Base-by-base conservation (phyloP, 1,140 invertebrate species). In the Propsilocerus akamusi region DNA sequence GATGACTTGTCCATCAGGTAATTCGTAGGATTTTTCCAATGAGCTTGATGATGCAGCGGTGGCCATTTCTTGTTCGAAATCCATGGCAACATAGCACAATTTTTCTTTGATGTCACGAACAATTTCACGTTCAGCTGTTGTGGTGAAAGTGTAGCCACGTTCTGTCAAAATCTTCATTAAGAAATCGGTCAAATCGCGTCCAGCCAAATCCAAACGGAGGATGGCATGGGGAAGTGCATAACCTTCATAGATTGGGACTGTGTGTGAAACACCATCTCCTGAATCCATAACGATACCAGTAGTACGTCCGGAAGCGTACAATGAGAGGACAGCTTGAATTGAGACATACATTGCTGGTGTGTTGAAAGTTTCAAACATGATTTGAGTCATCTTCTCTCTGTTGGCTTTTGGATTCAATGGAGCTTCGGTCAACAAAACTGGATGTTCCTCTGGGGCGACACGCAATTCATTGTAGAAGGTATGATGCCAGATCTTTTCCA, bases 401-500 rank as follows among this genome's bases (percentile, higher is more conserved):
- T 83, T 83, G 46, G 72, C 77, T 64, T 83, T 83, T 28, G 81
- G 80, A 65, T 85, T 85, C 47, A 89, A 70, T 11, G 86, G 85
- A 47, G 90, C 87, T 68, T 94, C 90, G 23, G 89, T 93, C 52
- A 94, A 71, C 53, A 95, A 76, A 46, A 94, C 86, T 49, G 90
- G 87, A 68, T 91, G 88, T 65, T 94, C 87, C 69, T 93, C 90
- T 25, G 91, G 91, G 51, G 89, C 90, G 54, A 95, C 89, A 70
- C 90, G 79, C 53, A 96, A 74, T 68, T 93, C 89, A 68, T 92
- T 94, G 76, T 91, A 93, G 74, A 92, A 94, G 55, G 86, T 88
- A 69, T 93, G 86, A 69, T 93, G 89, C 90, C 89, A 95, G 70
- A 96, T 86, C 67, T 94, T 94, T 72, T 95, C 90, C 91, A 96